Percentiles rank a stretch among this genome's conserved stretches.
Evolutionary conservation across 1,140 invertebrate species (phyloP).

Genomic region (Brachionus sp.): DNA sequence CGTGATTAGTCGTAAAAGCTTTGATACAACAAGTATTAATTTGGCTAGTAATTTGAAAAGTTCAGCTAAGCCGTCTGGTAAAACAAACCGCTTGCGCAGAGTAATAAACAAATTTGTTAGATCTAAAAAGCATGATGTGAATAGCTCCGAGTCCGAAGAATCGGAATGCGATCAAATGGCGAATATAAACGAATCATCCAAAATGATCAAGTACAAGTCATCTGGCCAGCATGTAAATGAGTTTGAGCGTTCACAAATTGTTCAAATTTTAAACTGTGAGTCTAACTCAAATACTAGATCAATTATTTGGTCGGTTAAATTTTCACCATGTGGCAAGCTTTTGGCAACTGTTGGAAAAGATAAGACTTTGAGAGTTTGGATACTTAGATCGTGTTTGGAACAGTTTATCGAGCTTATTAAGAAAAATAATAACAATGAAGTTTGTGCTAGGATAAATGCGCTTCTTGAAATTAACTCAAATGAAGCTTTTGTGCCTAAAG

Average conservation of each 20-base stretch:
- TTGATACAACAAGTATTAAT: constrained; percentile 11
- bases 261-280: neutral
- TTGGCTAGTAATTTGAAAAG: neutral
- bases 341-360: constrained; percentile 94
- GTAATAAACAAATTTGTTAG: neutral
- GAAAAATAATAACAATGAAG: constrained; percentile 13
- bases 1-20: neutral
- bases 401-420: constrained; percentile 80
- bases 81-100: neutral
- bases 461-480: constrained; percentile 48
- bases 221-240: neutral
- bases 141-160: neutral
- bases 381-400: constrained; percentile 76
- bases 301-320: constrained; percentile 98
- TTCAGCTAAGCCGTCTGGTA: neutral
- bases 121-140: neutral
- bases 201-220: constrained; percentile 24
- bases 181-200: neutral
- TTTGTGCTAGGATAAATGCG: neutral
- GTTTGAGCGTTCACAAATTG: neutral
- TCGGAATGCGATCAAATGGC: neutral
- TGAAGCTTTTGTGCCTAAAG: constrained; percentile 82
- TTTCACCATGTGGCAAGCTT: constrained; percentile 85
- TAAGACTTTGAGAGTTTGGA: constrained; percentile 85
- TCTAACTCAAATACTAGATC: constrained; percentile 52